A percentile compares a stretch with the other conserved stretches of the same genome.
These are phyloP conservation scores for Catostomus latipinnis DNA, from an alignment of 2,797 vertebrate genomes.

Conservation along the genomic window DNA sequence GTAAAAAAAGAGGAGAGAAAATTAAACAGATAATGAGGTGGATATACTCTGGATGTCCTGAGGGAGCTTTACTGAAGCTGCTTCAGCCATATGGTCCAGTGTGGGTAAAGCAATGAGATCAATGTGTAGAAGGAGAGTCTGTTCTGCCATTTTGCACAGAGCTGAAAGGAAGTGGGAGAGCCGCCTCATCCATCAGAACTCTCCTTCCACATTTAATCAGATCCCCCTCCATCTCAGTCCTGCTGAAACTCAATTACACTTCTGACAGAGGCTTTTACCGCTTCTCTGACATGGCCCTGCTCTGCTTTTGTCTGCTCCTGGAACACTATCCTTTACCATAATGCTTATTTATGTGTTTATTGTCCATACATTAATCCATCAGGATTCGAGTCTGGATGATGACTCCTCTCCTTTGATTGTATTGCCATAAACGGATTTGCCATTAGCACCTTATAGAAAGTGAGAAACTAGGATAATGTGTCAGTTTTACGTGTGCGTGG, in stretches of 20 bases:
- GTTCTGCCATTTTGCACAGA: constrained; percentile 64
- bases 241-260: constrained; percentile 78
- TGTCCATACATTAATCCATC: constrained; percentile 69
- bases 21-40: constrained; percentile 19
- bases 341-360: constrained; percentile 80
- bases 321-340: constrained; percentile 72
- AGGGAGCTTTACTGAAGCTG: constrained; percentile 21
- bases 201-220: constrained; percentile 76
- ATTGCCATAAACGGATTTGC: constrained; percentile 42
- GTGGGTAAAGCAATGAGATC: constrained; percentile 63
- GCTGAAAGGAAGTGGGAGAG: constrained; percentile 57
- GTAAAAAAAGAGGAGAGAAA: constrained; percentile 17
- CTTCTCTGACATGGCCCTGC: constrained; percentile 72
- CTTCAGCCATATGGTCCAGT: constrained; percentile 69
- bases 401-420: constrained; percentile 44
- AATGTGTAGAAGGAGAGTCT: constrained; percentile 67
- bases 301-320: constrained; percentile 74
- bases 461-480: constrained; percentile 11
- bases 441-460: constrained; percentile 33
- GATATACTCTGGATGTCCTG: constrained; percentile 52
- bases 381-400: constrained; percentile 48
- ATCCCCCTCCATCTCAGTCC: constrained; percentile 66
- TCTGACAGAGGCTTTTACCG: constrained; percentile 72
- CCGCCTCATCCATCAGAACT: constrained; percentile 70
- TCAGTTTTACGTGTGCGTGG: neutral